Base-by-base conservation (phyloP, 2,888 invertebrate species). In the Hofmannophila pseudospretella region DNA sequence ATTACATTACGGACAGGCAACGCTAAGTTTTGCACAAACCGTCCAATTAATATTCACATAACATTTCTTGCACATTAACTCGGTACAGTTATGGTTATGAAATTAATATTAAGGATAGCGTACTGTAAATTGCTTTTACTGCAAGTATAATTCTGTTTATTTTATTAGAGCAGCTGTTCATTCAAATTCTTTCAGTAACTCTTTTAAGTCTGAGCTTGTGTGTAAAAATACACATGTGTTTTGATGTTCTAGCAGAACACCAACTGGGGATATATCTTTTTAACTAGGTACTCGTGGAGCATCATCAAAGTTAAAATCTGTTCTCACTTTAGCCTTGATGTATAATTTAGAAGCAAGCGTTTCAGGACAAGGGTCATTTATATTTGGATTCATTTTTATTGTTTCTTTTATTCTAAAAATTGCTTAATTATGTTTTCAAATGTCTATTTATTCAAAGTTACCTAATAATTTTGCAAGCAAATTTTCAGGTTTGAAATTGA, bases 211-310 rank as follows among this genome's bases (percentile, higher is more conserved):
- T 45, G 51, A 51, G 49, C 58, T 57, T 50, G 54, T 42, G 60
- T 67, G 55, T 71, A 72, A 67, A 76, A 76, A 75, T 72, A 76
- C 52, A 64, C 63, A 47, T 52, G 55, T 58, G 64, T 71, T 64
- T 67, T 61, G 55, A 65, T 63, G 61, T 58, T 58, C 47, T 54
- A 54, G 47, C 28, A 14, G 14, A 32, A 27, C 7, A n/a, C 33
- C 58, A 50, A 59, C 58, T 54, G 55, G 61, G 63, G 58, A 51
- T 58, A 49, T 57, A 47, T 56, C 47, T 57, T 44, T 47, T n/a
- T n/a, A n/a, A n/a, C n/a, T 49, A 2, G 23, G 8, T 23, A 10
- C 4, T 16, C 5, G 16, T 16, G 5, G 28, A 25, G 29, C 11
- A 7, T 16, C 37, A 34, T 43, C 41, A 44, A 45, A 43, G 45